phyloP scores from a whole-genome alignment of 2,797 vertebrate species.

The Galaxias olidus region DNA sequence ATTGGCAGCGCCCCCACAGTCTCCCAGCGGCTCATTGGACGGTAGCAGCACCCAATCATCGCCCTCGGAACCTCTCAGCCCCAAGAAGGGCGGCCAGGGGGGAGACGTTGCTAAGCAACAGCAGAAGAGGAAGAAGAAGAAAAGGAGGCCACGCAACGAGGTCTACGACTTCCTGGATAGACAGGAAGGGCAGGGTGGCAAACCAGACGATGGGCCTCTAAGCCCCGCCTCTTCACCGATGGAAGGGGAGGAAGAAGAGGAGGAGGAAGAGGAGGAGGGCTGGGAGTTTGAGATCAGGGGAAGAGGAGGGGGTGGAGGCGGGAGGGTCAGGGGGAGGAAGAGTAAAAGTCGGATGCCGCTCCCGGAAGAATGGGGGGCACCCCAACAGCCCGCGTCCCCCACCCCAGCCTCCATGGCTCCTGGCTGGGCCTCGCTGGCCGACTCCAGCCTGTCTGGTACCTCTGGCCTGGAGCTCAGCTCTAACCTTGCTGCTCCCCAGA shows the following conservation, averaged over 20 bases:
- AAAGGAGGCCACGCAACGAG: slow-evolving; percentile 75
- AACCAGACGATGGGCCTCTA: slow-evolving; percentile 26
- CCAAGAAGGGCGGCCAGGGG: slow-evolving; percentile 62
- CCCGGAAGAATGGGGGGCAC: slow-evolving; percentile 75
- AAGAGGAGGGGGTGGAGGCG: slow-evolving; percentile 69
- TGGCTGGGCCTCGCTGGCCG: slow-evolving; percentile 7
- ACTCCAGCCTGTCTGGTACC: slow-evolving; percentile 40
- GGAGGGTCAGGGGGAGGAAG: slow-evolving; percentile 75
- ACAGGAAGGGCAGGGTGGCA: slow-evolving; percentile 43
- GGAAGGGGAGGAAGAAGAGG: slow-evolving; percentile 21
- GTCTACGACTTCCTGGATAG: slow-evolving; percentile 68
- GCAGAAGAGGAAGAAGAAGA: slow-evolving; percentile 78
- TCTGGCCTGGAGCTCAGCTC: slow-evolving; percentile 25
- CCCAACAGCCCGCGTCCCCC: slow-evolving; percentile 46
- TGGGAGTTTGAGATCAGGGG: slow-evolving; percentile 78
- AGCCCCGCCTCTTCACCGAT: slow-evolving; percentile 14
- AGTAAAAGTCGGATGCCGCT: slow-evolving; percentile 74
- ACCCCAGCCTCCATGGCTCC: background rate
- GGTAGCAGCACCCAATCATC: slow-evolving; percentile 71
- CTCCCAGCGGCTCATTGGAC: slow-evolving; percentile 71
- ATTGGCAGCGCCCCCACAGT: slow-evolving; percentile 64
- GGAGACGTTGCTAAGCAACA: slow-evolving; percentile 62
- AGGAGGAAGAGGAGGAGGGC: slow-evolving; percentile 65
- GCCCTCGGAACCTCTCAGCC: slow-evolving; percentile 66
- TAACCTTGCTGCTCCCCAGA: slow-evolving; percentile 8